These are phyloP conservation scores for Petrocephalus zakoni DNA, from an alignment of 2,113 vertebrate species.

Conservation along the genomic window DNA sequence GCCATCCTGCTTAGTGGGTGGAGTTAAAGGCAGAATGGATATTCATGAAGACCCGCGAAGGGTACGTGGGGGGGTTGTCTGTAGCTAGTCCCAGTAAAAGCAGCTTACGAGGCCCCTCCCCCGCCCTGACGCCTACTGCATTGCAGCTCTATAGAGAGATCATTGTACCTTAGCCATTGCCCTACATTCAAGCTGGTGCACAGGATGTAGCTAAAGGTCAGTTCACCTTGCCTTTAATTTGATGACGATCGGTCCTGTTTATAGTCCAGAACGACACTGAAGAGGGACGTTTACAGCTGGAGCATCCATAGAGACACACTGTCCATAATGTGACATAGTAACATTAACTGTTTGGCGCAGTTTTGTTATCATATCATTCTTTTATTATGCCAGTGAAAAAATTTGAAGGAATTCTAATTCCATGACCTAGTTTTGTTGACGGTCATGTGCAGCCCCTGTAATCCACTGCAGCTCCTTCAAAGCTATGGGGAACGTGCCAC, in stretches of 20 bases:
- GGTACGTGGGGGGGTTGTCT: constrained; percentile 20
- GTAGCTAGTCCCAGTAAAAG: background rate
- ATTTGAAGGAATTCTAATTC: background rate
- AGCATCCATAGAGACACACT: background rate
- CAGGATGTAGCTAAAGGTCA: background rate
- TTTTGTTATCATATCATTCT: background rate
- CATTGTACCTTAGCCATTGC: background rate
- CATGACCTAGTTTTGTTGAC: background rate
- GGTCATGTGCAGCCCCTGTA: background rate
- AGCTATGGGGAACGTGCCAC: background rate
- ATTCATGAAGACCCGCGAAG: constrained; percentile 26
- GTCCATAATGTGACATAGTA: background rate
- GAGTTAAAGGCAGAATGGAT: constrained; percentile 16
- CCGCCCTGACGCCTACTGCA: background rate
- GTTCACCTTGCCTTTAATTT: background rate
- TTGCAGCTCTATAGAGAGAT: constrained; percentile 5
- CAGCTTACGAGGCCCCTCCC: background rate
- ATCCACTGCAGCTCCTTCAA: background rate
- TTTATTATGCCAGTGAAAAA: background rate
- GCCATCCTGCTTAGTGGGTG: background rate
- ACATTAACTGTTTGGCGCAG: background rate
- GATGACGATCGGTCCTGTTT: background rate
- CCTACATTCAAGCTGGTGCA: background rate
- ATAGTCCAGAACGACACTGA: background rate
- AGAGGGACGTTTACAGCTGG: background rate